Conservation (phyloP, 2,113 vertebrate genomes). For the Epinephelus cyanopodus region DNA sequence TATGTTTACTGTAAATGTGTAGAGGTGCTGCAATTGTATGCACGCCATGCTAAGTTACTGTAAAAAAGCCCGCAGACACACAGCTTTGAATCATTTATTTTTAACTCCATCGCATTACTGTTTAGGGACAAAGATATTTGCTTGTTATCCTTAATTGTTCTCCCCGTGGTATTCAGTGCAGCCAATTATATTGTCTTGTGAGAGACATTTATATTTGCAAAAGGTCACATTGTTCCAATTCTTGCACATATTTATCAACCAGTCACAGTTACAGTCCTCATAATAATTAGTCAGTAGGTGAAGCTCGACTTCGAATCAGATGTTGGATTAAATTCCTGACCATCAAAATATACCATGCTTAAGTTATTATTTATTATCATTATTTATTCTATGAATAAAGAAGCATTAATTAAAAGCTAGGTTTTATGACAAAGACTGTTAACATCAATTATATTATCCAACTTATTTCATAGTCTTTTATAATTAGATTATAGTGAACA, state of each 20-base stretch:
- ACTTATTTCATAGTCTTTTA: background rate
- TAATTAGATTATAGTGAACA: background rate
- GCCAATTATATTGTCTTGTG: slow-evolving; percentile 78
- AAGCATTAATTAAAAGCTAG: background rate
- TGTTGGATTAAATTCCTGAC: slow-evolving; percentile 1
- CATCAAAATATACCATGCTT: background rate
- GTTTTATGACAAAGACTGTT: background rate
- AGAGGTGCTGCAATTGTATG: background rate
- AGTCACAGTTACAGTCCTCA: slow-evolving; percentile 39
- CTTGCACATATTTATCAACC: slow-evolving; percentile 72
- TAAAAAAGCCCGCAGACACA: slow-evolving; percentile 15
- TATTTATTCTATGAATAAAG: background rate
- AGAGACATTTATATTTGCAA: slow-evolving; percentile 74
- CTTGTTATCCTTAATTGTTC: slow-evolving; percentile 80
- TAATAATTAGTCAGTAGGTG: slow-evolving; percentile 54
- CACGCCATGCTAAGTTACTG: slow-evolving; percentile 3
- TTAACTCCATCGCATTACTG: slow-evolving; percentile 50
- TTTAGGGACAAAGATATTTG: slow-evolving; percentile 66
- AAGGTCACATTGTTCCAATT: slow-evolving; percentile 79
- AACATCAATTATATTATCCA: background rate
- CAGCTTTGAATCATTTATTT: slow-evolving; percentile 39
- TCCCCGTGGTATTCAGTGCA: slow-evolving; percentile 67
- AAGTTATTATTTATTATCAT: too few species aligned
- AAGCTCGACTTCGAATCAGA: slow-evolving; percentile 18
- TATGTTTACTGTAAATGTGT: slow-evolving; percentile 18